A percentile compares a stretch with the other conserved stretches of the same genome.
Evolutionary conservation across 1,140 invertebrate genomes (phyloP).

Genomic region (Neocloeon triangulifer): DNA sequence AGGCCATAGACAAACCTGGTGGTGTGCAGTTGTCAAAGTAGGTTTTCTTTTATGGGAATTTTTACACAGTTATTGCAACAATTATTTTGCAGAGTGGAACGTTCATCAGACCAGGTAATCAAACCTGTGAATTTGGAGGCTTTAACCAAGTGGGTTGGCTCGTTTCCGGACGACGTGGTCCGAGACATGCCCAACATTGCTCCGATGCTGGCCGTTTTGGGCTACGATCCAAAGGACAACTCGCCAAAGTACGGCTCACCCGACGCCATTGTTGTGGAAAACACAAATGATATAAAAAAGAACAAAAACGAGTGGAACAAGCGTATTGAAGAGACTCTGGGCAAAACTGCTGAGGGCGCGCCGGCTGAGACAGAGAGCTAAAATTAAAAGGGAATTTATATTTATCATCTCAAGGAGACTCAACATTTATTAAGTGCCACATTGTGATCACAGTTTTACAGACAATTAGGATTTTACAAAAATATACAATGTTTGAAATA

Average conservation of each 20-base stretch:
- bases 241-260: conserved; percentile 80
- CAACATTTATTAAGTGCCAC: too few relatives aligned
- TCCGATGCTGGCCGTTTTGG: conserved; percentile 72
- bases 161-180: conserved; percentile 75
- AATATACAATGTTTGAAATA: too few relatives aligned
- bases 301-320: conserved; percentile 13
- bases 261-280: conserved; percentile 60
- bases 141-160: conserved; percentile 86
- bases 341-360: conserved; percentile 8
- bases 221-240: conserved; percentile 86
- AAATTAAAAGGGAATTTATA: too few relatives aligned
- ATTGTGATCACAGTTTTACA: too few relatives aligned
- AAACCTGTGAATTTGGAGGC: conserved; percentile 95
- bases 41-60: conserved; percentile 15
- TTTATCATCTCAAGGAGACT: too few relatives aligned
- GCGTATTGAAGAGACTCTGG: conserved; percentile 9
- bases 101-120: conserved; percentile 96
- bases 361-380: too few relatives aligned
- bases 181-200: conserved; percentile 76
- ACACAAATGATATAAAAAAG: conserved; percentile 29
- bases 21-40: conserved; percentile 85
- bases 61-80: conserved; percentile 11
- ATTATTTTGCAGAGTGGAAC: conserved; percentile 74
- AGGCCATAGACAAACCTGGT: conserved; percentile 86
- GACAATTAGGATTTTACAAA: too few relatives aligned